Evolutionary conservation across 2,113 vertebrate species (phyloP).

Genomic region (Glareola pratincola): DNA sequence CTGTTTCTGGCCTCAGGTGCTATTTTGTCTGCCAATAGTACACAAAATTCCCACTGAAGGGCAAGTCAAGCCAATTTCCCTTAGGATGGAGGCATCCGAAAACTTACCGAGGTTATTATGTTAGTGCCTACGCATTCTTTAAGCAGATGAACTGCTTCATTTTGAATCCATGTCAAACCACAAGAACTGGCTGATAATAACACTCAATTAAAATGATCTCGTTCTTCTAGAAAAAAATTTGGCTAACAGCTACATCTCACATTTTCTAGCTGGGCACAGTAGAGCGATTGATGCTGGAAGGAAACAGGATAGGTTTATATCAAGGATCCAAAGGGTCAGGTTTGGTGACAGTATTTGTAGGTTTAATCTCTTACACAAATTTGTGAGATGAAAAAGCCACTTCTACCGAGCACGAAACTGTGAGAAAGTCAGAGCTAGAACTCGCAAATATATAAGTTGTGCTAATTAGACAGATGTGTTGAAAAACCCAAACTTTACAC

Average conservation of each 20-base stretch:
- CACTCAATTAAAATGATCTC: constrained; percentile 18
- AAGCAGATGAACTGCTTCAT: constrained; percentile 23
- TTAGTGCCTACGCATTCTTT: background rate
- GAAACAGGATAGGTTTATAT: background rate
- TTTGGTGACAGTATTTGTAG: background rate
- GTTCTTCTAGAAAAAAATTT: background rate
- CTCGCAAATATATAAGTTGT: background rate
- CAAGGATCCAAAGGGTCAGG: background rate
- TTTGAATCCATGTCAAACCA: constrained; percentile 43
- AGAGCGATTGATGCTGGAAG: background rate
- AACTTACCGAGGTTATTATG: background rate
- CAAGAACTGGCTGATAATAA: constrained; percentile 44
- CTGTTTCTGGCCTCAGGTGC: background rate
- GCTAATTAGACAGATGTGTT: constrained; percentile 50
- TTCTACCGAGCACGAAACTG: background rate
- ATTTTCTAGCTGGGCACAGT: background rate
- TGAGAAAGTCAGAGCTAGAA: background rate
- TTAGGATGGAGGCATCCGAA: constrained; percentile 19
- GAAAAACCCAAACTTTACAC: background rate
- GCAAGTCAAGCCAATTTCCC: constrained; percentile 44
- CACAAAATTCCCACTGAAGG: constrained; percentile 23
- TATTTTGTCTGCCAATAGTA: background rate
- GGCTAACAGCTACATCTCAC: background rate
- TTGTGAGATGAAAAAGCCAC: background rate
- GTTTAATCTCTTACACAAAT: background rate